Evolutionary conservation across 2,113 vertebrate species (phyloP), one percentile per base, ranked within the genome.

Genomic region (Tringa solitaria): DNA sequence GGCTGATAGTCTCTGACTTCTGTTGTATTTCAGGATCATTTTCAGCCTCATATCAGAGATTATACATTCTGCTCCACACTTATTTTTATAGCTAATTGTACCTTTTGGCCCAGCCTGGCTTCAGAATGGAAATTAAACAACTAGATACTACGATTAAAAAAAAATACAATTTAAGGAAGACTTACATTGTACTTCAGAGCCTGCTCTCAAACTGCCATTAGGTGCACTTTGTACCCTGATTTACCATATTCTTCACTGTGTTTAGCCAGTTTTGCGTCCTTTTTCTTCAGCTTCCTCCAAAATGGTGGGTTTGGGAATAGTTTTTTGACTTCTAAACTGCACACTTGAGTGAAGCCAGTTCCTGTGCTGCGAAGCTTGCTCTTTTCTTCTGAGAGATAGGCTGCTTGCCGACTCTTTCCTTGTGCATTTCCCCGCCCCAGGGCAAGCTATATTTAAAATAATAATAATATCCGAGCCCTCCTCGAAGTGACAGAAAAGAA

Each of bases 271-370:
- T 56, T 41, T 7, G 14, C n/a, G 57, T 83, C 81, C 81, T 63
- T 92, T 97, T 70, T 93, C 73, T 91, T 84, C 56, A 86, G 93
- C 77, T 27, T 87, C 67, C 84, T 91, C 87, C 65, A 35, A 87
- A 90, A 73, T 15, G 74, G 69, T 90, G 84, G 51, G 90, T 91
- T 97, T 97, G 87, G 65, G 92, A 96, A 90, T 65, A 96, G 94
- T 94, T 95, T 92, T 84, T 81, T 95, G 93, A 97, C 94, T 98
- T 97, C 89, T 93, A 95, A 97, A 97, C 93, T 94, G 97, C 94
- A 88, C 79, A 63, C 53, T 76, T 82, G 94, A 89, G 90, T 83
- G 79, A 72, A 97, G 95, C 53, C 91, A 68, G 94, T 87, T 87
- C 90, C 95, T 87, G 96, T 76, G 53, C 93, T 84, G 96, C 1